Evolutionary conservation across 2,113 vertebrate species (phyloP).

Genomic region (Columba janthina): DNA sequence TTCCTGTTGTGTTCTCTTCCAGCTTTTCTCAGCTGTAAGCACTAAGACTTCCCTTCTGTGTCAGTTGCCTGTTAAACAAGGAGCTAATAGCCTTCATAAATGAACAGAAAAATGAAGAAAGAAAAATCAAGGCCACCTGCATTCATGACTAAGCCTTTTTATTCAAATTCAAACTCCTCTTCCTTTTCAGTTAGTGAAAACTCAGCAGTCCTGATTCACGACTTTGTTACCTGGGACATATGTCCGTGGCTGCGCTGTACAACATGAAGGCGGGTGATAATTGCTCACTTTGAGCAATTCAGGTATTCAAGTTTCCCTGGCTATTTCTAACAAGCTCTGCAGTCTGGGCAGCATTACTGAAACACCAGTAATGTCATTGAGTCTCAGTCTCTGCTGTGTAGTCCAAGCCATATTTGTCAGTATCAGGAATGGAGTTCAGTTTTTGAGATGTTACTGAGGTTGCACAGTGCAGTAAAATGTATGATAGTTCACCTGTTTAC

Average conservation of each 20-base stretch:
- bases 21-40: not conserved
- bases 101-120: not conserved
- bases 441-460: not conserved
- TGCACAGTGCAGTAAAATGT: not conserved
- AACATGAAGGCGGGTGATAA: not conserved
- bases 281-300: not conserved
- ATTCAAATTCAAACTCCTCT: not conserved
- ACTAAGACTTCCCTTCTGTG: not conserved
- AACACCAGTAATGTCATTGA: not conserved
- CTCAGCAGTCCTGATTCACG: fast-evolving
- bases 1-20: not conserved
- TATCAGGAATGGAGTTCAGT: not conserved
- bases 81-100: not conserved
- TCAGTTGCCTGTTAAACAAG: not conserved
- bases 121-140: not conserved
- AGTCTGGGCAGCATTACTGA: not conserved
- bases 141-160: not conserved
- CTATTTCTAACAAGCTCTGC: not conserved
- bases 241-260: not conserved
- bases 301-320: not conserved
- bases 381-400: not conserved
- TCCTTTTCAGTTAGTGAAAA: not conserved
- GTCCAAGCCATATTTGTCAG: not conserved
- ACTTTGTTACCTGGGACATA: not conserved
- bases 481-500: not conserved